Conservation (phyloP, 2,797 vertebrate genomes). For the Sebastes kiyomatsui region DNA sequence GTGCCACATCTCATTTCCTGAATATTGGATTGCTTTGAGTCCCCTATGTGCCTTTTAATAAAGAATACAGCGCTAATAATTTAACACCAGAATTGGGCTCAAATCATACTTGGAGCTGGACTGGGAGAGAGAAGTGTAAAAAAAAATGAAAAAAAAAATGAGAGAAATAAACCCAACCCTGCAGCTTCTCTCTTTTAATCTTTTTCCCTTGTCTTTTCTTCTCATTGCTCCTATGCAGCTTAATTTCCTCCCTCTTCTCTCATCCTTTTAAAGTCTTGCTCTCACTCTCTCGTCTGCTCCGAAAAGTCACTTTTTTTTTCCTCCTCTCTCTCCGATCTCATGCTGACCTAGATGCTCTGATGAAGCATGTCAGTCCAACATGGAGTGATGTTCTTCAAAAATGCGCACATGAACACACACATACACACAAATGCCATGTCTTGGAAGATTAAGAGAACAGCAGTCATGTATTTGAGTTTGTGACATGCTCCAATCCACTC, state of each 20-base stretch:
- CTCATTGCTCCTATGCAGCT: slow-evolving; percentile 29
- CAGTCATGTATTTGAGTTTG: slow-evolving; percentile 54
- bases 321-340: slow-evolving; percentile 43
- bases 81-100: slow-evolving; percentile 59
- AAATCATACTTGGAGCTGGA: slow-evolving; percentile 34
- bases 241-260: slow-evolving; percentile 41
- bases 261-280: slow-evolving; percentile 49
- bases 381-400: slow-evolving; percentile 68
- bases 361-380: slow-evolving; percentile 71
- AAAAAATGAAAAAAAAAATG: neutral
- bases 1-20: slow-evolving; percentile 49
- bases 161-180: slow-evolving; percentile 40
- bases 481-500: slow-evolving; percentile 63
- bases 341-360: slow-evolving; percentile 78
- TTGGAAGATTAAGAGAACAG: slow-evolving; percentile 61
- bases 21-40: slow-evolving; percentile 54
- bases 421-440: slow-evolving; percentile 38
- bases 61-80: slow-evolving; percentile 61
- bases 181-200: slow-evolving; percentile 50
- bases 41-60: slow-evolving; percentile 61
- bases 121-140: slow-evolving; percentile 33
- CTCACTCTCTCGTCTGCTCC: slow-evolving; percentile 33
- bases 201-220: slow-evolving; percentile 52
- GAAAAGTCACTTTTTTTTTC: slow-evolving; percentile 45
- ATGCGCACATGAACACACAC: slow-evolving; percentile 18